Base-by-base conservation (phyloP, 2,113 vertebrate species). In the Nothobranchius kuhntae region DNA sequence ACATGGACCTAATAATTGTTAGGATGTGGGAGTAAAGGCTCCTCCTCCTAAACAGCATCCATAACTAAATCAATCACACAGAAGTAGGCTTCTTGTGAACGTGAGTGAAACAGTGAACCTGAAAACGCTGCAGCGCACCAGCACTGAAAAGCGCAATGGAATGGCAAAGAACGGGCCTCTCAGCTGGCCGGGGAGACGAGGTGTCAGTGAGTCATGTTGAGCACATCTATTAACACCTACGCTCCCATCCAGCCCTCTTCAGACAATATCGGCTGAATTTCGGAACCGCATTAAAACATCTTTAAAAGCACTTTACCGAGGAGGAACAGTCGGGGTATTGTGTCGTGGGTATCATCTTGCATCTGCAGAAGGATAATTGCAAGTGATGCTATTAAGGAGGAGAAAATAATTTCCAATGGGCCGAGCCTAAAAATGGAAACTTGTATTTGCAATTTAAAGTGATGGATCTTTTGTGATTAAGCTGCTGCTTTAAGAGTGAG, bases 211-310 rank as follows among this genome's bases (percentile, higher is more conserved):
- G 72, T 86, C 85, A 80, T 83, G 79, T 75, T 11, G 65, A 85
- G 82, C 62, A 66, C 72, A 85, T 80, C 71, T 79, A 85, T 84
- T 78, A 80, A 91, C 88, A 87, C 87, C 89, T 88, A 82, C 89
- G 15, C 83, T 50, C 87, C 84, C 82, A 83, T 90, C 81, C 61
- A 63, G 70, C 21, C 26, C 87, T 75, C 81, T 83, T 89, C 78
- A 82, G 69, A 89, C 85, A 58, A 79, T 86, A 87, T 80, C 78
- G 68, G 55, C 77, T 63, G 61, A 75, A 86, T 87, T 87, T 91
- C 78, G 78, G 66, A 85, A 81, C 71, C 56, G 75, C 84, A 89
- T 90, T 89, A 86, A 78, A 86, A 80, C 61, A 75, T 82, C 84
- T 87, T 91, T 87, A 87, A 79, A 82, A 77, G 75, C 89, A 79